Base-by-base conservation (phyloP, 1,140 invertebrate species). In the Drosophila grimshawi region DNA sequence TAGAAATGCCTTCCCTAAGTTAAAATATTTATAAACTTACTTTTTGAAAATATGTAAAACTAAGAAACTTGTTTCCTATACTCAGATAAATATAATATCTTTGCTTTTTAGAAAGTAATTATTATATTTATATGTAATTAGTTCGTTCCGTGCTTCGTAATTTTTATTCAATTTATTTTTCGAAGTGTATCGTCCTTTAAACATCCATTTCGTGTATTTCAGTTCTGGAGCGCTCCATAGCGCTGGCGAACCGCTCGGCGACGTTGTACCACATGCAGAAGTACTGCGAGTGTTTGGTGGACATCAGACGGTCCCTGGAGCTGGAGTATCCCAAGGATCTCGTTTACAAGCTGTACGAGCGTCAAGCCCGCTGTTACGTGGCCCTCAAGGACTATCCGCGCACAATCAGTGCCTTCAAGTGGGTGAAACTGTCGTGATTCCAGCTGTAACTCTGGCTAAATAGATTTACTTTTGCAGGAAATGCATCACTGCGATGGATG, bases 241-340 rank as follows among this genome's bases (percentile, higher is more conserved):
- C 96, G 2, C 94, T 96, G 71, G 97, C 96, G 3, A 99, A 98
- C 92, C 94, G 98, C 56, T 98, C 97, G 7, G 97, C 97, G 1
- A 95, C 96, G 1, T 93, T 98, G 3, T 97, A 96, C 86, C 97
- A 98, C 90, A 86, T 98, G 86, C 93, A 96, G 56, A 94, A 95
- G 62, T 77, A 95, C 91, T 93, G 95, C 76, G 93, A 94, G 30
- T 94, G 95, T 0, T 81, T 97, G 8, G 86, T 93, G 4, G 97
- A 98, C 85, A 96, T 97, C 32, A 93, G 95, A n/a, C 92, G 95
- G 37, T 95, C 96, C 5, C 81, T 97, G 0, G 91, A 94, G 2
- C 91, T 95, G 41, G 95, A 94, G 6, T 98, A 98, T 92, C 97
- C 97, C 5, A 93, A 94, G 63, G 94, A 96, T 56, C 92, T 97